Base-by-base conservation (phyloP, 1,140 invertebrate species). In the Popillia japonica region DNA sequence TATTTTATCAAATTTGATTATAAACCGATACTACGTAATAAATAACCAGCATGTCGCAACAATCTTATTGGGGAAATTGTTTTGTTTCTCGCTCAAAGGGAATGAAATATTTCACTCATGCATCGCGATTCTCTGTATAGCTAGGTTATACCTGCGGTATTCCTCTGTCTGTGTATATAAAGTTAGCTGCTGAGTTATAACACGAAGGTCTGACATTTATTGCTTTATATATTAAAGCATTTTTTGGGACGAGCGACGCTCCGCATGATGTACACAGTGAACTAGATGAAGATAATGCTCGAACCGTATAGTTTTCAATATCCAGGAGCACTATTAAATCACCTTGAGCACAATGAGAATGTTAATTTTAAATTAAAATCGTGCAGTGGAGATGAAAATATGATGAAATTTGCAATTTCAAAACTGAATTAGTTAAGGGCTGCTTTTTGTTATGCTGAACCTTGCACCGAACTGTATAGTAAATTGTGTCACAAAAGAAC, bases 31-130 rank as follows among this genome's bases (percentile, higher is more conserved):
- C 22, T 64, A 64, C n/a, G 61, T 11, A 64, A 64, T 64, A 64
- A 64, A 64, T 64, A 22, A 64, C 61, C 22, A 27, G 22, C 23
- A 8, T 64, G 23, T 11, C n/a, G n/a, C 22, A 64, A 20, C 17
- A 64, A 64, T 64, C 61, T 64, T 64, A 27, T 64, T 27, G 11
- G 6, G 61, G 17, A 64, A 64, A 64, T 64, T 64, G 61, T 64
- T 64, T 64, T 64, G 23, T 64, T 64, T 64, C 1, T 64, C 61
- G 61, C 22, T 64, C 61, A 20, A 64, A 64, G 61, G 11, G 3
- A 64, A 64, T 64, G 22, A 64, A 64, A 20, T 64, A 64, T 27
- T 22, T 27, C n/a, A n/a, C n/a, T n/a, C 61, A 20, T 64, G 17
- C 61, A 64, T 27, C 61, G 17, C 22, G 44, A 48, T 3, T 10